Evolutionary conservation across 2,113 vertebrate genomes (phyloP), one percentile per base, ranked within the genome.

Genomic region (Callithrix jacchus): DNA sequence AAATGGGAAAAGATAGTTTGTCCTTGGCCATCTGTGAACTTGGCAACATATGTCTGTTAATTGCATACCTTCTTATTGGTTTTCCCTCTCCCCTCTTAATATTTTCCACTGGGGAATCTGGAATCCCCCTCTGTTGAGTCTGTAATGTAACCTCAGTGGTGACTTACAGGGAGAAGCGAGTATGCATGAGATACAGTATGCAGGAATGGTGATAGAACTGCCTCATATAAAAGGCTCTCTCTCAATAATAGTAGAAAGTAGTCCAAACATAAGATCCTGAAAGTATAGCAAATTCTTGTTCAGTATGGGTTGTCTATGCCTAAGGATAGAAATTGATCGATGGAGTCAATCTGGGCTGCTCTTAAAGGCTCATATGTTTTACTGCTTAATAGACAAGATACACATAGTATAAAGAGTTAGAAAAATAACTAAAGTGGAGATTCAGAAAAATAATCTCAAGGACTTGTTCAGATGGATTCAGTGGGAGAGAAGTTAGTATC

Each of bases 371-470:
- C 17, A n/a, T 14, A 21, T 92, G 9, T 77, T 91, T 16, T 87
- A 30, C 11, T 93, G n/a, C 21, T 93, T n/a, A 91, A 70, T 66
- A 89, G 40, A 74, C 12, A 95, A 92, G 37, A 56, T 93, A 7
- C 17, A 86, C 4, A 47, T 71, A 73, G 52, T 87, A 87, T 82
- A 35, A 87, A 89, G 23, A 81, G 30, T 30, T 58, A 87, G 17
- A 89, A 74, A 91, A 90, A 79, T 56, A 94, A 66, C 81, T 23
- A 32, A 92, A 82, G 7, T 87, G 25, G 30, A 58, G 8, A 89
- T 91, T 87, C 83, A 58, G 56, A 85, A 95, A 86, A 83, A 49
- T 49, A 73, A 47, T 80, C n/a, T 95, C n/a, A 93, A 76, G 13
- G 32, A 87, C 8, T 92, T 89, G 20, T 73, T 90, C 80, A 89